Conservation (phyloP, 35 echinoderm and acorn worm genomes). For the Diadema setosum region DNA sequence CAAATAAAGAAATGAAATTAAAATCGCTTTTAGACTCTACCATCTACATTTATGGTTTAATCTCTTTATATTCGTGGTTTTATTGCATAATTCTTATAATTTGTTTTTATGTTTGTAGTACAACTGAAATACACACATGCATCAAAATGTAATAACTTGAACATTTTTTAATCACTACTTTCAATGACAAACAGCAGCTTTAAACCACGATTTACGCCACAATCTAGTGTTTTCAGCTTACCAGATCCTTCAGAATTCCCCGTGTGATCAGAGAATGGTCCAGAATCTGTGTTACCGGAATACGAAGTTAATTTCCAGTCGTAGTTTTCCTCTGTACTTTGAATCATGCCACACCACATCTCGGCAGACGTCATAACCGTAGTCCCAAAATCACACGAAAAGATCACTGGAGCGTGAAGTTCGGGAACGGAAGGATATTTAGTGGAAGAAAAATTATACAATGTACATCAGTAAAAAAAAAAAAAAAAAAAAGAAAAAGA, state of each 20-base stretch:
- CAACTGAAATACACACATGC: background rate
- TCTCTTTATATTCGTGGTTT: too few species aligned
- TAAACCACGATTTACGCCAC: background rate
- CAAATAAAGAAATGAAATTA: too few species aligned
- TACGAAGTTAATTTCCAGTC: background rate
- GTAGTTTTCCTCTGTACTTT: background rate
- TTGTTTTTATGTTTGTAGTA: background rate
- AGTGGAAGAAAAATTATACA: too few species aligned
- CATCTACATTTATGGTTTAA: too few species aligned
- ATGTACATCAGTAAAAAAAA: too few species aligned
- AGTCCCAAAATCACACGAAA: background rate
- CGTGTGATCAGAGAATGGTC: background rate
- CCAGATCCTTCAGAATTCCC: background rate
- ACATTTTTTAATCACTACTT: background rate
- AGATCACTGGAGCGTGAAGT: background rate
- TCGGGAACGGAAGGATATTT: too few species aligned
- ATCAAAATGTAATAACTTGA: background rate
- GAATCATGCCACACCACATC: background rate
- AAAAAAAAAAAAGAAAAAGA: too few species aligned
- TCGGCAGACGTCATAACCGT: background rate
- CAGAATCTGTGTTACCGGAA: background rate
- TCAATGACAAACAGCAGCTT: background rate
- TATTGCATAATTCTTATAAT: background rate
- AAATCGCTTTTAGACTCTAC: too few species aligned
- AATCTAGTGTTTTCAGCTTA: too few species aligned